phyloP scores from a whole-genome alignment of 2,113 vertebrate genomes.

The Ammodramus savannarum region DNA sequence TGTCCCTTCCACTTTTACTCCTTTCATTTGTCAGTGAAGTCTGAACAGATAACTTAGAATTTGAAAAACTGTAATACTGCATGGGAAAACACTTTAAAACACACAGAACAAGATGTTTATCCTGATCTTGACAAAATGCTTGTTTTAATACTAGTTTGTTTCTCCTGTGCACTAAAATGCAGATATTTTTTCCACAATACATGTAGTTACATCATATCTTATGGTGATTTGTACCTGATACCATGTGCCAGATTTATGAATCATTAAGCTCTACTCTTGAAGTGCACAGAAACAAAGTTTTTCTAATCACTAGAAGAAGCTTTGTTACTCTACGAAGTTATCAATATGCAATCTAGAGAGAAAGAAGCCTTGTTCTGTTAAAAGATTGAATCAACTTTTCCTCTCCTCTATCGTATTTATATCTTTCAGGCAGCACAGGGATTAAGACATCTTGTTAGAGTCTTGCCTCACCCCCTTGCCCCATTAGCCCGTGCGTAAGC shows the following conservation, averaged over 20 bases:
- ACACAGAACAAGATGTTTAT: neutral
- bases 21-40: neutral
- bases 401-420: conserved; percentile 32
- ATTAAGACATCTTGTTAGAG: conserved; percentile 9
- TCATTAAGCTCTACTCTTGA: neutral
- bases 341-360: neutral
- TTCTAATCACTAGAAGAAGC: neutral
- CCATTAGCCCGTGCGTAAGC: neutral
- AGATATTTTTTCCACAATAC: neutral
- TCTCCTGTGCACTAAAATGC: neutral
- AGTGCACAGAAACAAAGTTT: neutral
- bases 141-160: neutral
- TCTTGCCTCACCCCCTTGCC: conserved; percentile 47
- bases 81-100: neutral
- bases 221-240: neutral
- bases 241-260: neutral
- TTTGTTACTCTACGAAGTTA: neutral
- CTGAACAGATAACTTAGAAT: neutral
- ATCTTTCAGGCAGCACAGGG: neutral
- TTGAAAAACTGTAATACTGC: neutral
- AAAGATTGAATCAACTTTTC: conserved; percentile 46
- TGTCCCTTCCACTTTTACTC: neutral
- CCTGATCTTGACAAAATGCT: neutral
- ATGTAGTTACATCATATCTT: neutral
- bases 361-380: conserved; percentile 5